Conservation (phyloP, 1,140 invertebrate genomes). For the Lethocerus indicus region DNA sequence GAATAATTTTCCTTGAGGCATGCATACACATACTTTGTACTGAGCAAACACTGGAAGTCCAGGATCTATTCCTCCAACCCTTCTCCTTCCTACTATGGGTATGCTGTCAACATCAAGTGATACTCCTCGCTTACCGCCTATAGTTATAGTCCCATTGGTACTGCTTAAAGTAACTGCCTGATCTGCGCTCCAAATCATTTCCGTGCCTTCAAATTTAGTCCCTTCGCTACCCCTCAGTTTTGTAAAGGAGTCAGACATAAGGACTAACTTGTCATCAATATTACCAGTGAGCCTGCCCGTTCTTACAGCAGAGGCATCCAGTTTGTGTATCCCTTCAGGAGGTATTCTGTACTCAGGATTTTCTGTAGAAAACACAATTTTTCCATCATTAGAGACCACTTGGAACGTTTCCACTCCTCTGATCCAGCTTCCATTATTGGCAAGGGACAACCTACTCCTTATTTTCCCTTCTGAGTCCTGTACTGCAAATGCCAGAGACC, state of each 20-base stretch:
- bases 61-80: conserved; percentile 29
- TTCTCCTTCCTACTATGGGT: conserved; percentile 42
- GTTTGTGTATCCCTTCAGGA: conserved; percentile 32
- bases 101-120: conserved; percentile 51
- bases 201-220: conserved; percentile 34
- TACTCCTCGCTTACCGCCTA: conserved; percentile 46
- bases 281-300: conserved; percentile 56
- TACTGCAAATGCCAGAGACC: conserved; percentile 37
- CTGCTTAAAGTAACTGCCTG: conserved; percentile 62
- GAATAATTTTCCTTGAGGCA: conserved; percentile 69
- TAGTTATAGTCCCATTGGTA: conserved; percentile 54
- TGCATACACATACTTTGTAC: conserved; percentile 75
- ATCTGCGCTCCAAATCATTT: conserved; percentile 50
- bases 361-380: conserved; percentile 53
- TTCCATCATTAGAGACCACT: conserved; percentile 40
- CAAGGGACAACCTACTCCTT: conserved; percentile 32
- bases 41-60: too few relatives aligned
- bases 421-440: conserved; percentile 44
- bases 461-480: conserved; percentile 20
- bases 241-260: conserved; percentile 36
- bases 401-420: conserved; percentile 46
- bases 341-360: conserved; percentile 54
- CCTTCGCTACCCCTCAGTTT: conserved; percentile 22
- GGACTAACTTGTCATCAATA: conserved; percentile 40
- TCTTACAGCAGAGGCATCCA: conserved; percentile 46